Evolutionary conservation across 2,113 vertebrate species (phyloP), one percentile per base, ranked within the genome.

Genomic region (Myotis davidii): DNA sequence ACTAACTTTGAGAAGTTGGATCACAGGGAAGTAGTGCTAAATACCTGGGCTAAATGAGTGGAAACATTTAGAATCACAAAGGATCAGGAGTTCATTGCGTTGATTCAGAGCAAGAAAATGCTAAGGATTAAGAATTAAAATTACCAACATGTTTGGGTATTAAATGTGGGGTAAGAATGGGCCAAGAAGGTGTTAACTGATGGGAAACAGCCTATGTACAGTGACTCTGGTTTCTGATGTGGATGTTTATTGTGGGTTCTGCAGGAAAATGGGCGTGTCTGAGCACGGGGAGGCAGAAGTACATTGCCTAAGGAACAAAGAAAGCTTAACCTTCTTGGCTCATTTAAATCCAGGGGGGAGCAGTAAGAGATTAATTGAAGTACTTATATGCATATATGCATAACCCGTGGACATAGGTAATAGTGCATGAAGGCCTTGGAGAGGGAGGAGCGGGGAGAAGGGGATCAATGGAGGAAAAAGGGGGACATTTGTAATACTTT

Each of bases 41-140:
- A 13, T 2, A 2, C 2, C 2, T 34, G 2, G 7, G 34, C 61
- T 37, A 32, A 9, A 29, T n/a, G 45, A 78, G 29, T 3, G 2
- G 17, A 37, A 64, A 42, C 0, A 0, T 34, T 69, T 59, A 64
- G 34, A 83, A 42, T 72, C 70, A 78, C 12, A 29, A 50, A 76
- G 8, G 20, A 6, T 4, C 25, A n/a, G 21, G 34, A 37, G 27
- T 20, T 72, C 20, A 0, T 29, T 20, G 16, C 12, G 9, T 72
- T 23, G 42, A 52, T 78, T 59, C 9, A 12, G 17, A 77, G n/a
- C 64, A 48, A 27, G 7, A 61, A 64, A 72, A 34, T 3, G 9
- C 21, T 59, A 67, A 39, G 45, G 39, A 50, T 39, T 77, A 20
- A 67, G 42, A 50, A 37, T 42, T 64, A 20, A 61, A 84, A 14